Percentiles rank a stretch among this genome's conserved stretches.
phyloP scores from a whole-genome alignment of 2,888 invertebrate species.

The Amiota communis region DNA sequence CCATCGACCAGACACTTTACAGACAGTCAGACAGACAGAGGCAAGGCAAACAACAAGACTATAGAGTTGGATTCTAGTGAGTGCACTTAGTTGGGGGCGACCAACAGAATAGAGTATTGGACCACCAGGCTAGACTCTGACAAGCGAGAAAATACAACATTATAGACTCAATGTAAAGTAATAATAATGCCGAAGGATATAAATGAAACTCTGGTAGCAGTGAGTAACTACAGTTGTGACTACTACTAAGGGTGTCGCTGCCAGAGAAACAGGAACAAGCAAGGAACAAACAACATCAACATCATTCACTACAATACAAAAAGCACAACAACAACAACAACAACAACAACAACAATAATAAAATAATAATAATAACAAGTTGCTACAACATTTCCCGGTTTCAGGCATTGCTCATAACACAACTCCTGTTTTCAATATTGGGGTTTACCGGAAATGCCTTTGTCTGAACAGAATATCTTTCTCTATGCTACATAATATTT shows the following conservation, averaged over 20 bases:
- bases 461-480: constrained; percentile 45
- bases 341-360: neutral
- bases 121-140: neutral
- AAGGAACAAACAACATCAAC: neutral
- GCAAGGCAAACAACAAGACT: neutral
- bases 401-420: neutral
- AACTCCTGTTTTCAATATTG: constrained; percentile 21
- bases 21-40: neutral
- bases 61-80: neutral
- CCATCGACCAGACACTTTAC: constrained; percentile 3
- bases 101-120: neutral
- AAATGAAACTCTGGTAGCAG: constrained; percentile 14
- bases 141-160: constrained; percentile 19
- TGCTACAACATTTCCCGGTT: neutral
- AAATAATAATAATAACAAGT: neutral
- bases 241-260: too few relatives aligned
- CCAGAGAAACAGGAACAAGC: neutral
- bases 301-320: neutral
- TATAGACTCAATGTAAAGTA: constrained; percentile 3
- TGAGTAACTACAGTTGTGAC: neutral
- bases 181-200: neutral
- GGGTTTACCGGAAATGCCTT: constrained; percentile 59
- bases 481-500: constrained; percentile 58
- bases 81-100: too few relatives aligned
- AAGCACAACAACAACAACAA: neutral